Evolutionary conservation across 2,888 invertebrate genomes (phyloP).

Genomic region (Augochlorella aurata): DNA sequence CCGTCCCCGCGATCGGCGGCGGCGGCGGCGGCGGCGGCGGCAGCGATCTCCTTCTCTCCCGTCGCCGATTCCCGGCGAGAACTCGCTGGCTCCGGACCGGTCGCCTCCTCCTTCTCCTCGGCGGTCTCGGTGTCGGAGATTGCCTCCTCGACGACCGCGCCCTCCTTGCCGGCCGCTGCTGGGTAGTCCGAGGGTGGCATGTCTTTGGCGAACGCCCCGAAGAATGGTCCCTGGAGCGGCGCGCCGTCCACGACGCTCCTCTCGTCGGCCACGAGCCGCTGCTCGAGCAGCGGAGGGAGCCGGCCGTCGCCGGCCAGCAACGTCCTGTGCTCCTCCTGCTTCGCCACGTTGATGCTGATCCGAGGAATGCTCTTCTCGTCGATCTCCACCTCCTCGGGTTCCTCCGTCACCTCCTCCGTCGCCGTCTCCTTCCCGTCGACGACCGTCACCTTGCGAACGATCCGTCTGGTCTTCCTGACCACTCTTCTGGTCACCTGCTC

Average conservation of each 20-base stretch:
- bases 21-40: too few species aligned
- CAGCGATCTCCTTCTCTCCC: too few species aligned
- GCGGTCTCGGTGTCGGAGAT: neutral
- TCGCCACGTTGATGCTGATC: constrained; percentile 87
- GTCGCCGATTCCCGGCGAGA: neutral
- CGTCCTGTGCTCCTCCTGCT: constrained; percentile 82
- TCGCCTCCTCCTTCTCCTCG: constrained; percentile 1
- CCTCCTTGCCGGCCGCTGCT: neutral
- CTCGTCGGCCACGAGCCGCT: constrained; percentile 12
- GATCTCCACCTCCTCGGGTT: constrained; percentile 90
- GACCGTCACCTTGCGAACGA: constrained; percentile 89
- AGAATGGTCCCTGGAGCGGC: constrained; percentile 72
- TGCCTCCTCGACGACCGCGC: neutral
- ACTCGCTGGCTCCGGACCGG: neutral
- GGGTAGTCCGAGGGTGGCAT: constrained; percentile 50
- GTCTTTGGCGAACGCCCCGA: constrained; percentile 72
- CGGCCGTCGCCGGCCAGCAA: constrained; percentile 53
- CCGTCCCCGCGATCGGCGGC: constrained; percentile 5
- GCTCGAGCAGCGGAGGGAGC: neutral
- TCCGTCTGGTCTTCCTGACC: constrained; percentile 89
- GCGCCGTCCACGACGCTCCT: constrained; percentile 38
- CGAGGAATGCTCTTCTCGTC: constrained; percentile 88
- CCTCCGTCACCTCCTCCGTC: constrained; percentile 92
- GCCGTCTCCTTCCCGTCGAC: constrained; percentile 93
- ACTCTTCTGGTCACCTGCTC: constrained; percentile 91